These are phyloP conservation scores for Parthenolecanium corni DNA, from an alignment of 2,888 invertebrate genomes.

Conservation along the genomic window DNA sequence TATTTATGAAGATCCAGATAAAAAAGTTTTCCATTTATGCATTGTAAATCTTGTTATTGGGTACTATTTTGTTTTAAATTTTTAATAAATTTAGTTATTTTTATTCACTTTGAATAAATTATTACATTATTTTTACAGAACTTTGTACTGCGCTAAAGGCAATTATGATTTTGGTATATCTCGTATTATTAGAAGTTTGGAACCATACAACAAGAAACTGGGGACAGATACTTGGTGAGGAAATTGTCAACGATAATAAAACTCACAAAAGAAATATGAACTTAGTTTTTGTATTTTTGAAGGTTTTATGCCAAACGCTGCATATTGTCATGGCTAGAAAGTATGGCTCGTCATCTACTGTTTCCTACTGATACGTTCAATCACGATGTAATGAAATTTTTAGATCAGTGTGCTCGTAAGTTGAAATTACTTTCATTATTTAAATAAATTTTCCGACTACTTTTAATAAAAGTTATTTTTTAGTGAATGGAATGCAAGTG, in stretches of 20 bases:
- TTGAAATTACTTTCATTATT: not conserved
- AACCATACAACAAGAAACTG: conserved; percentile 84
- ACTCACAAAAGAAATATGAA: not conserved
- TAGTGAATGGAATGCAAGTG: conserved; percentile 72
- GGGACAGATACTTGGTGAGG: conserved; percentile 90
- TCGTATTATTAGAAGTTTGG: conserved; percentile 89
- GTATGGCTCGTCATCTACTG: conserved; percentile 79
- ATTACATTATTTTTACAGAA: conserved; percentile 46
- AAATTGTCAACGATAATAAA: not conserved
- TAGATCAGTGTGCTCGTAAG: conserved; percentile 76
- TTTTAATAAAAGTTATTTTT: conserved; percentile 35
- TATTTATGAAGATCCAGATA: conserved; percentile 81
- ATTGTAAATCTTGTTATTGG: conserved; percentile 98
- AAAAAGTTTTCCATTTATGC: conserved; percentile 88
- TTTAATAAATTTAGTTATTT: not conserved
- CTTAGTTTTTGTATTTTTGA: conserved; percentile 25
- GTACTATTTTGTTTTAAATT: conserved; percentile 37
- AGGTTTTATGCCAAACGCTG: conserved; percentile 87
- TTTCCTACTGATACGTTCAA: conserved; percentile 75
- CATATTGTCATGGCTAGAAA: conserved; percentile 83
- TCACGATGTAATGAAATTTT: conserved; percentile 74
- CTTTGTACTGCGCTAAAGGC: conserved; percentile 94
- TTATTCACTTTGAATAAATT: no score
- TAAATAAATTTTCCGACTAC: not conserved
- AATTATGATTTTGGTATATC: conserved; percentile 99